Percentiles rank a stretch among this genome's conserved stretches.
These are phyloP conservation scores for Apodemia zela DNA, from an alignment of 2,888 invertebrate species.

Conservation along the genomic window DNA sequence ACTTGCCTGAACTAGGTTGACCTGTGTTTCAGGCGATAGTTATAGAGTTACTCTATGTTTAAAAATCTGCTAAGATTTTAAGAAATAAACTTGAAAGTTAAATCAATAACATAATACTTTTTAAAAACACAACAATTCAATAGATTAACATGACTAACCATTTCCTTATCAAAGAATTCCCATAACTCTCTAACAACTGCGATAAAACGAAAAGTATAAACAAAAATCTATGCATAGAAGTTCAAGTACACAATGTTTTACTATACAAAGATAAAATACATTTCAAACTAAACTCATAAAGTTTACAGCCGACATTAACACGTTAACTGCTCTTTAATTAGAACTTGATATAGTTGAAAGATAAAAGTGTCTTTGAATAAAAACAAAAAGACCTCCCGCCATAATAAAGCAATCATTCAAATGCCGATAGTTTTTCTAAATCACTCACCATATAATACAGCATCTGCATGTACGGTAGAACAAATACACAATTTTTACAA, in stretches of 20 bases:
- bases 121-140: no score
- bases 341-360: constrained; percentile 53
- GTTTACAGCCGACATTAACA: constrained; percentile 50
- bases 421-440: constrained; percentile 54
- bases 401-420: constrained; percentile 68
- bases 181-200: constrained; percentile 32
- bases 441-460: constrained; percentile 70
- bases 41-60: no score
- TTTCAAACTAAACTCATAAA: constrained; percentile 60
- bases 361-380: constrained; percentile 48
- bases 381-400: constrained; percentile 49
- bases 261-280: constrained; percentile 51
- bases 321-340: constrained; percentile 65
- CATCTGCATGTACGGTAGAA: constrained; percentile 59
- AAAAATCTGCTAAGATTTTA: no score
- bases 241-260: constrained; percentile 44
- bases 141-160: no score
- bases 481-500: constrained; percentile 42
- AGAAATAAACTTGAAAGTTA: not conserved
- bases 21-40: no score
- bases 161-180: constrained; percentile 32
- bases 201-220: constrained; percentile 36
- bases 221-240: constrained; percentile 37
- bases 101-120: no score
- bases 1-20: no score